Evolutionary conservation across 2,113 vertebrate species (phyloP), one percentile per base, ranked within the genome.

Genomic region (Myiagra hebetior): DNA sequence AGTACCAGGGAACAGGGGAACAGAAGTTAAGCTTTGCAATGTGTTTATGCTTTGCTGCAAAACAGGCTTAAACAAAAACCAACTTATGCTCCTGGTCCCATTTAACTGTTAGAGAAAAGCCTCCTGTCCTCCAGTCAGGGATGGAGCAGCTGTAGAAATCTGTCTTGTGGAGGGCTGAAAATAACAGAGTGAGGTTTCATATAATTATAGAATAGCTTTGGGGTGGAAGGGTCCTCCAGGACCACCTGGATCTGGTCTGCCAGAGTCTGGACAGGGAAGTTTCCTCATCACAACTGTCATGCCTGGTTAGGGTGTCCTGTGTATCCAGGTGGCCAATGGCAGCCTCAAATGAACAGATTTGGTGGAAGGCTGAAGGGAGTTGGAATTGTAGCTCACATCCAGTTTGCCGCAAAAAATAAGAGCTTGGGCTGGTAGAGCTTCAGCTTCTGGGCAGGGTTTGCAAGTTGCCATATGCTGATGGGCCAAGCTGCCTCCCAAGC

Each of bases 291-390:
- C 2, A 35, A 19, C 22, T 28, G 6, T 10, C 27, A 2, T 4
- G 21, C 27, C 9, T 46, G 23, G 8, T 27, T 10, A n/a, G 11
- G 39, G 11, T 76, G 23, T 35, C 7, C n/a, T 0, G 0, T 13
- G 16, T 11, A 5, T 11, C 27, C 39, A 68, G 47, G 39, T 41
- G 50, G 10, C 22, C 57, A 52, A 15, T 0, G 7, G 69, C 60
- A 90, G 59, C 55, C 60, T 68, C 59, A 47, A 7, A 23, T 19
- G 41, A 83, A 10, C 30, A 35, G 31, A 10, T 50, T 39, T 53
- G 50, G 4, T 42, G 21, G 22, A 39, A 83, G 30, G 31, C 80
- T 83, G 65, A 17, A 68, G 35, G 52, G 37, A 85, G 24, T 20
- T 87, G 67, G 53, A 83, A 26, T 47, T 76, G 33, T 10, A 86